Conservation (phyloP, 2,888 invertebrate species). For the Didymodactylos carnosus region DNA sequence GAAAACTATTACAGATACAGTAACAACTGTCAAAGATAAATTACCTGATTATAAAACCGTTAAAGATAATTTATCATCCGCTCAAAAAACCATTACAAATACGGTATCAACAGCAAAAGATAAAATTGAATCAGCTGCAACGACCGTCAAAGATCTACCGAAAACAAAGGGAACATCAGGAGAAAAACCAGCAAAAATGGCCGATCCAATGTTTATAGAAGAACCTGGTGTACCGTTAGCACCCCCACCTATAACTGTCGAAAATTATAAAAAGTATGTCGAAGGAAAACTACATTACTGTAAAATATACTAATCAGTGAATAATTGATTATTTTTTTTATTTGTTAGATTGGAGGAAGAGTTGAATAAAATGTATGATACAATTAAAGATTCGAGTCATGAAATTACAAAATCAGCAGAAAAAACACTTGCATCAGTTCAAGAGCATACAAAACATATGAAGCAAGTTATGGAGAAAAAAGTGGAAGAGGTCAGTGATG, state of each 20-base stretch:
- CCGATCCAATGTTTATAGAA: neutral
- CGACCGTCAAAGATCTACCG: neutral
- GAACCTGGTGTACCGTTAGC: neutral
- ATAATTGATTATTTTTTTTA: neutral
- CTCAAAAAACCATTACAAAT: neutral
- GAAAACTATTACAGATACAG: neutral
- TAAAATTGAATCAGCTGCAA: neutral
- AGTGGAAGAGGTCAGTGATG: no score
- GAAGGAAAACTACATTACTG: neutral
- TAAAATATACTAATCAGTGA: no score
- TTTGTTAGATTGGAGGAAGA: neutral
- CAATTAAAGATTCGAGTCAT: no score
- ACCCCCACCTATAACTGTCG: neutral
- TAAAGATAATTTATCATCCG: neutral
- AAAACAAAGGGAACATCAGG: neutral
- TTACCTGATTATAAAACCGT: neutral
- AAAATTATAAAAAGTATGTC: neutral
- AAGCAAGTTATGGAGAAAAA: no score
- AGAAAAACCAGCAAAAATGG: neutral
- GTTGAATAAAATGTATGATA: neutral
- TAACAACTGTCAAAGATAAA: neutral
- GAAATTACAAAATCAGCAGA: no score
- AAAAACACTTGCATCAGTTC: no score
- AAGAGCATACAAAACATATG: no score
- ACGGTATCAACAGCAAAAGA: neutral